Conservation (phyloP, 2,888 invertebrate genomes). For the Parochlus steinenii region DNA sequence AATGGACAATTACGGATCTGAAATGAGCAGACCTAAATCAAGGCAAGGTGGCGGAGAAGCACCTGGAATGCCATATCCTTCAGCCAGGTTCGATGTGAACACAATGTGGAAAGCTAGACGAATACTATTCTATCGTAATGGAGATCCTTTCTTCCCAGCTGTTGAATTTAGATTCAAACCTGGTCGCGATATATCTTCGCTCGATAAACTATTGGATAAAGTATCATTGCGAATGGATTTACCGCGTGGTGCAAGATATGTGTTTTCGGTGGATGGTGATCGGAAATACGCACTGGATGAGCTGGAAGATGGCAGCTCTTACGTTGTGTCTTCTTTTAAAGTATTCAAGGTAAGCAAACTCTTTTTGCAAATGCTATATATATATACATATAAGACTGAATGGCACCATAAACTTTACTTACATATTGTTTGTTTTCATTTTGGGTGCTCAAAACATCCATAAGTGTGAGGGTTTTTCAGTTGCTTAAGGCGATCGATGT, state of each 20-base stretch:
- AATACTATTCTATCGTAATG: constrained; percentile 84
- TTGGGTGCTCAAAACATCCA: too few relatives aligned
- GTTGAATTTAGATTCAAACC: constrained; percentile 78
- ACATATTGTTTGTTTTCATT: too few relatives aligned
- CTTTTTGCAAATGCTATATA: too few relatives aligned
- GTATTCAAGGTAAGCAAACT: constrained; percentile 70
- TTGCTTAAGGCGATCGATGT: too few relatives aligned
- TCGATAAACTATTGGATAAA: constrained; percentile 74
- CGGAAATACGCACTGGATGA: constrained; percentile 71
- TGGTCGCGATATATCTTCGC: constrained; percentile 68
- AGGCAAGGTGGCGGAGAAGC: constrained; percentile 26
- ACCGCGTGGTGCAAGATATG: constrained; percentile 74
- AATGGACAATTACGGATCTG: constrained; percentile 40
- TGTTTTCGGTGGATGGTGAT: constrained; percentile 85
- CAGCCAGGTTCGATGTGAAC: constrained; percentile 49
- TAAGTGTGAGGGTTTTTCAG: too few relatives aligned
- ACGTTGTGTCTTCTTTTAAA: constrained; percentile 84
- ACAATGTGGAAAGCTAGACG: constrained; percentile 77
- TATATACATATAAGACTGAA: too few relatives aligned
- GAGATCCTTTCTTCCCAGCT: constrained; percentile 82
- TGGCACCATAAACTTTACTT: too few relatives aligned
- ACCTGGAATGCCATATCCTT: constrained; percentile 21
- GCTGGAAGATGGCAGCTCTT: constrained; percentile 77
- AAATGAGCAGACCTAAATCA: constrained; percentile 27
- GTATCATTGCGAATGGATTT: constrained; percentile 75